Evolutionary conservation across 2,888 invertebrate genomes (phyloP).

Genomic region (Hydrotaea diabolus): DNA sequence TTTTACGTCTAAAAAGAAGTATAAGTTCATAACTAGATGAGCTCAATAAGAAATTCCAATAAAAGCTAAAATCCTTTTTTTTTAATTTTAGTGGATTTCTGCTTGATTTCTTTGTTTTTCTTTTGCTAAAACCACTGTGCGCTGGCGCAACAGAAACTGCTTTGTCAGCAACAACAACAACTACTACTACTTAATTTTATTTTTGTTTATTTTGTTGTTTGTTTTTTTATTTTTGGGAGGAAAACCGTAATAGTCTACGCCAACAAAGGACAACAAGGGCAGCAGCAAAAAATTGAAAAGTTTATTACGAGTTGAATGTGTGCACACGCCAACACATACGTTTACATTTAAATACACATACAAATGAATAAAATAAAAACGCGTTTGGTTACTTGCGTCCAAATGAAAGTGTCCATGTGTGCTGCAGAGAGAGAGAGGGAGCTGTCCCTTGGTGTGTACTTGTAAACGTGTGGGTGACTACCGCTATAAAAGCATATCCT

Average conservation of each 20-base stretch:
- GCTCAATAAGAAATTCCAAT: no score
- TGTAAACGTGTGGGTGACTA: neutral
- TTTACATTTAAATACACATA: no score
- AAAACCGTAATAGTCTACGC: neutral
- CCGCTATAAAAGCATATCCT: neutral
- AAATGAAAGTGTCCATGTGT: no score
- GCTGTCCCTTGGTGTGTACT: no score
- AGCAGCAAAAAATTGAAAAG: neutral
- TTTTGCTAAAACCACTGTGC: neutral
- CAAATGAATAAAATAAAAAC: neutral
- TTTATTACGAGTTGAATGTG: slow-evolving; percentile 3
- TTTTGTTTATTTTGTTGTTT: neutral
- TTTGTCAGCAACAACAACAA: neutral
- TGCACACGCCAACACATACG: neutral
- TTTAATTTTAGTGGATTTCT: no score
- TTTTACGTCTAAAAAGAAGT: no score
- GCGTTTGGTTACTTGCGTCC: neutral
- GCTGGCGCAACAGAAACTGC: neutral
- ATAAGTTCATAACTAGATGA: no score
- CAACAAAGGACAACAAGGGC: neutral
- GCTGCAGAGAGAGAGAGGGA: no score
- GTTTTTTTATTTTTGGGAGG: neutral
- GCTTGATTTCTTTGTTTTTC: no score
- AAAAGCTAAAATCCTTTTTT: no score
- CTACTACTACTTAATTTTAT: slow-evolving; percentile 7